Conservation (phyloP, 2,113 vertebrate species). For the Rhegmatorhina hoffmannsi region DNA sequence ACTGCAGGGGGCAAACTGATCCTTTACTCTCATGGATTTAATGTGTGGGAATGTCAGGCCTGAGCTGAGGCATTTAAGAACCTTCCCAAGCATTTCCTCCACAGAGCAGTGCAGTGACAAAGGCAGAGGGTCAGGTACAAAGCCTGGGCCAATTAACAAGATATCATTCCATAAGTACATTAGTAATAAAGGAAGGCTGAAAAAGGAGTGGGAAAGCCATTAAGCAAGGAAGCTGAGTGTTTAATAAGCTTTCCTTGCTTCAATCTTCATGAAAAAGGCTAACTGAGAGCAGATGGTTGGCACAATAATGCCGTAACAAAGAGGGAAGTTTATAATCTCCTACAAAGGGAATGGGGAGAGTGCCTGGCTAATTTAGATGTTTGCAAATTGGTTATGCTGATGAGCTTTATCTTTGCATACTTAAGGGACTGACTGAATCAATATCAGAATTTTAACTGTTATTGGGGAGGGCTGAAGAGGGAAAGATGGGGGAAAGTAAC, state of each 20-base stretch:
- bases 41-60: not conserved
- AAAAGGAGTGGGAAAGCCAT: not conserved
- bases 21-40: not conserved
- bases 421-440: conserved; percentile 11
- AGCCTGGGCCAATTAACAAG: not conserved
- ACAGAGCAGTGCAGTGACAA: not conserved
- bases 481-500: accelerated
- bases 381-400: conserved; percentile 56
- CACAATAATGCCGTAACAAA: conserved; percentile 41
- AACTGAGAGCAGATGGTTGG: conserved; percentile 54
- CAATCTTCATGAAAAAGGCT: conserved; percentile 34
- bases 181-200: not conserved
- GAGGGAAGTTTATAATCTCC: conserved; percentile 47
- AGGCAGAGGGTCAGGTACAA: not conserved
- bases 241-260: conserved; percentile 50
- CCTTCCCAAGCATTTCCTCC: not conserved
- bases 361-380: conserved; percentile 34
- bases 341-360: conserved; percentile 21
- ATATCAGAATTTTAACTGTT: not conserved
- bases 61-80: not conserved
- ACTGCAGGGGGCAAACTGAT: not conserved
- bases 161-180: not conserved
- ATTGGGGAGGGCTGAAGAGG: not conserved
- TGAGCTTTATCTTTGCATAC: conserved; percentile 43
- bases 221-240: conserved; percentile 28